Evolutionary conservation across 2,888 invertebrate species (phyloP).

Genomic region (Drosophila longiperda): DNA sequence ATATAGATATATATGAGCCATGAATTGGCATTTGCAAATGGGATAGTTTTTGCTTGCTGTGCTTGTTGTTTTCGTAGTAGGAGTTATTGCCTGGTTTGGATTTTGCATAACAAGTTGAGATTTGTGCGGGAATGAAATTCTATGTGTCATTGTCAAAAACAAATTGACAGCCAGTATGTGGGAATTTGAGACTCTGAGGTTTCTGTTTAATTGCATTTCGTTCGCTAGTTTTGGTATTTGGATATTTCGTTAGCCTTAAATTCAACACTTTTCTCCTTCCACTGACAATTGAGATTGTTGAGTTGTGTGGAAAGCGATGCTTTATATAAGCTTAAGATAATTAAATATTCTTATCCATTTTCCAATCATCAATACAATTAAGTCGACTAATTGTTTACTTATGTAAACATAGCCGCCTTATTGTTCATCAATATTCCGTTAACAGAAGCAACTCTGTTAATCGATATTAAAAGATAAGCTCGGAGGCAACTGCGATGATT

Average conservation of each 20-base stretch:
- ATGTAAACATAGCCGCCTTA: neutral
- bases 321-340: neutral
- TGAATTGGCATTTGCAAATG: constrained; percentile 12
- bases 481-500: neutral
- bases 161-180: constrained; percentile 27
- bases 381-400: neutral
- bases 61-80: constrained; percentile 9
- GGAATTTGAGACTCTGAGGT: constrained; percentile 9
- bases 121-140: constrained; percentile 22
- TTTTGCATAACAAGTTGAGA: constrained; percentile 26
- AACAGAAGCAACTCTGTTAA: neutral
- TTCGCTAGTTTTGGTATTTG: constrained; percentile 11
- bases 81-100: constrained; percentile 9
- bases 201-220: constrained; percentile 15
- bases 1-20: fast-evolving
- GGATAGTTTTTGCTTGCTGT: constrained; percentile 7
- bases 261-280: constrained; percentile 1
- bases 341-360: neutral
- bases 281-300: constrained; percentile 14
- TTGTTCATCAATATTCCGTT: neutral
- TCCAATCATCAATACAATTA: neutral
- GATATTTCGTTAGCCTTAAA: neutral
- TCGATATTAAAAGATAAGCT: neutral
- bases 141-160: constrained; percentile 36
- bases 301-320: neutral